These are phyloP conservation scores for Agapornis roseicollis DNA, from an alignment of 2,113 vertebrate species.

Conservation along the genomic window DNA sequence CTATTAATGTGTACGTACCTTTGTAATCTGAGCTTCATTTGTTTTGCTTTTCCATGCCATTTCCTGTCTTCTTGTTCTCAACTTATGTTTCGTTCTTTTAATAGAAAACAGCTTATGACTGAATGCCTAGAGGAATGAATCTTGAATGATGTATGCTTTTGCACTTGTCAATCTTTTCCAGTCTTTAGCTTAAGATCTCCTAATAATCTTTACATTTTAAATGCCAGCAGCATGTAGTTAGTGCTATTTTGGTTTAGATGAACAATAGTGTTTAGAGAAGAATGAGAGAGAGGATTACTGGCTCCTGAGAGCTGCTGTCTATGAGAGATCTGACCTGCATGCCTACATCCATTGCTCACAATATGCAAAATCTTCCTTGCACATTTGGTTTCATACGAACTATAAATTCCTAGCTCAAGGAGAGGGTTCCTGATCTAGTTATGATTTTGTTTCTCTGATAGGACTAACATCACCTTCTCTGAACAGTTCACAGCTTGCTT, in stretches of 20 bases:
- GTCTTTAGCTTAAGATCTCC: conserved; percentile 26
- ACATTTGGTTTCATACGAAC: not conserved
- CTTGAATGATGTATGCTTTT: conserved; percentile 47
- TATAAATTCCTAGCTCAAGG: not conserved
- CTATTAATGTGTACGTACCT: not conserved
- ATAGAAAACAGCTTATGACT: conserved; percentile 42
- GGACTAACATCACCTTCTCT: not conserved
- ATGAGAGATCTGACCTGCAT: not conserved
- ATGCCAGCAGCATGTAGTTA: conserved; percentile 11
- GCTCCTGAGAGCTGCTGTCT: not conserved
- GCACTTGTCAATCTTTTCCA: conserved; percentile 59
- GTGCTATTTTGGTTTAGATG: not conserved
- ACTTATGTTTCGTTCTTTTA: conserved; percentile 36
- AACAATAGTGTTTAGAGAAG: not conserved
- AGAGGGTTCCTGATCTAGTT: not conserved
- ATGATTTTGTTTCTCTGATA: not conserved
- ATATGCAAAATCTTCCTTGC: not conserved
- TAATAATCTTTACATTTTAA: conserved; percentile 35
- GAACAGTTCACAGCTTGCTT: not conserved
- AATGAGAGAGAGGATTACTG: not conserved
- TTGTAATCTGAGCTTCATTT: not conserved
- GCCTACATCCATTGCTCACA: not conserved
- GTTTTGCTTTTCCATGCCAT: conserved; percentile 17
- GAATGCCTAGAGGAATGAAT: conserved; percentile 8
- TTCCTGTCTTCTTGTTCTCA: conserved; percentile 30